Evolutionary conservation across 2,797 vertebrate genomes (phyloP).

Genomic region (Lithobates sylvaticus): DNA sequence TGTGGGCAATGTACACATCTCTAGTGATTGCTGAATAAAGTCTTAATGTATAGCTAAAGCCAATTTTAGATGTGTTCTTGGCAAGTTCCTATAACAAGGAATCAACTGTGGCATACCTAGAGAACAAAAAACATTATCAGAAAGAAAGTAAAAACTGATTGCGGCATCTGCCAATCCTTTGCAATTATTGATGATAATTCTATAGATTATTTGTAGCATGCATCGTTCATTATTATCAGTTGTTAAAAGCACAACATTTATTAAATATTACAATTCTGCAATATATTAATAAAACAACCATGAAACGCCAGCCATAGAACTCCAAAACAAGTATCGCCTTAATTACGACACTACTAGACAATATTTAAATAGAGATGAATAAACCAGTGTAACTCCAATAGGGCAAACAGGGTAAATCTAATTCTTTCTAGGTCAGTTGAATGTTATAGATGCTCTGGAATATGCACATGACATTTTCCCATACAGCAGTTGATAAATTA

Average conservation of each 20-base stretch:
- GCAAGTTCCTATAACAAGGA: slow-evolving; percentile 29
- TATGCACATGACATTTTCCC: not conserved
- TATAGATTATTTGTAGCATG: not conserved
- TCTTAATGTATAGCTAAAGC: slow-evolving; percentile 39
- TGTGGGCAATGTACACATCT: slow-evolving; percentile 39
- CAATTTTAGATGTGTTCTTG: slow-evolving; percentile 20
- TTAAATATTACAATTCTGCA: not conserved
- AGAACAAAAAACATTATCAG: not conserved
- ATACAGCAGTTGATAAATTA: too few relatives aligned
- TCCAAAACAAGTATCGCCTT: not conserved
- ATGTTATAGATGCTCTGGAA: not conserved
- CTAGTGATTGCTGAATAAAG: slow-evolving; percentile 8
- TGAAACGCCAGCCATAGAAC: not conserved
- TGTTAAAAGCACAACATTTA: not conserved
- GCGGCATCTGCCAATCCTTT: not conserved
- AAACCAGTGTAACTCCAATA: not conserved
- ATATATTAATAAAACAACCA: not conserved
- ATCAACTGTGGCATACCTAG: not conserved
- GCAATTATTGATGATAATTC: not conserved
- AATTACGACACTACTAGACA: not conserved
- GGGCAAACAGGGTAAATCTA: not conserved
- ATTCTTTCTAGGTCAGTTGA: not conserved
- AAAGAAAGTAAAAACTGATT: not conserved
- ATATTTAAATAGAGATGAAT: not conserved
- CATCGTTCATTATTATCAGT: not conserved